Conservation (phyloP, 1,140 invertebrate genomes). For the Lanistes nyassanus region DNA sequence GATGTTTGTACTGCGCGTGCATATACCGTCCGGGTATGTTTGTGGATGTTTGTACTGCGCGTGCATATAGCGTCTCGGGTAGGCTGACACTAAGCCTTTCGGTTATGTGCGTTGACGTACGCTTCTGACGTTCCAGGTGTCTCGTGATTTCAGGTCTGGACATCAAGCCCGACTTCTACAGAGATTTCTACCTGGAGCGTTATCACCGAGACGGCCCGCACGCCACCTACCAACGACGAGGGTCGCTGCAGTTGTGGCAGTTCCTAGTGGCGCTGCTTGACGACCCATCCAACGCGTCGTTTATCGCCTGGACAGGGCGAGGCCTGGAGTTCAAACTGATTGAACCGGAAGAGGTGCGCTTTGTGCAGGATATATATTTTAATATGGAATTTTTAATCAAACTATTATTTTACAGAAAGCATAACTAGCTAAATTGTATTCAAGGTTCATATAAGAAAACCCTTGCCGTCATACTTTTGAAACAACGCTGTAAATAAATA, state of each 20-base stretch:
- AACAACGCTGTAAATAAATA: no score
- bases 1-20: no score
- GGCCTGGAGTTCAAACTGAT: constrained; percentile 95
- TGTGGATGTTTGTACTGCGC: no score
- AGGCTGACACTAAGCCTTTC: no score
- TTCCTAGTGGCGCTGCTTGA: constrained; percentile 90
- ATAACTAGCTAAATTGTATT: constrained; percentile 3
- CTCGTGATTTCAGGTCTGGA: constrained; percentile 47
- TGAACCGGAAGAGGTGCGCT: constrained; percentile 88
- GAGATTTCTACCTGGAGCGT: constrained; percentile 60
- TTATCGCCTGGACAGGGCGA: constrained; percentile 94
- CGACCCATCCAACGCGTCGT: constrained; percentile 84
- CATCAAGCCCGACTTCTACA: constrained; percentile 57
- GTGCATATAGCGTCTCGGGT: no score
- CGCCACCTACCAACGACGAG: constrained; percentile 72
- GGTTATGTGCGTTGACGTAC: no score
- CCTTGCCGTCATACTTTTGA: no score
- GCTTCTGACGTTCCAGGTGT: constrained; percentile 1
- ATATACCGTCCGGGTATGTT: no score
- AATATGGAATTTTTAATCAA: no score
- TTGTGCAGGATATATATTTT: no score
- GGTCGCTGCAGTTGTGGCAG: constrained; percentile 93
- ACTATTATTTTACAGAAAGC: background rate
- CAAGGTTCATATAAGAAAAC: background rate
- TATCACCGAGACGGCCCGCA: constrained; percentile 56